Conservation (phyloP, 1,140 invertebrate genomes). For the Aphis craccivora region DNA sequence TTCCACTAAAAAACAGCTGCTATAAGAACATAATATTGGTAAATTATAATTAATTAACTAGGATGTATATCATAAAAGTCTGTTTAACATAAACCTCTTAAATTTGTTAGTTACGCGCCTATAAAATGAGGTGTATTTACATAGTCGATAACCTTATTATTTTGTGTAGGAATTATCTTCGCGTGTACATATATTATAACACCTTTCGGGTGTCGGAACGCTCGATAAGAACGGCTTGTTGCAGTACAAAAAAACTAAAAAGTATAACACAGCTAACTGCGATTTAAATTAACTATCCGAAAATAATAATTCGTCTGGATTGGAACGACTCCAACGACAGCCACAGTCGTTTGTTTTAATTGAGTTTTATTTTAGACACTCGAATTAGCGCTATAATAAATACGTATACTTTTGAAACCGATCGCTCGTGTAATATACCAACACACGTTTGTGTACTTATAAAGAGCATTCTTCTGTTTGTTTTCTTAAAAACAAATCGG, state of each 20-base stretch:
- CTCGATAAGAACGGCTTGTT: neutral
- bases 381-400: slow-evolving; percentile 15
- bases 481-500: slow-evolving; percentile 41
- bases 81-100: neutral
- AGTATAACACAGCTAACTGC: neutral
- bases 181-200: neutral
- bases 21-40: neutral
- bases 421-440: neutral
- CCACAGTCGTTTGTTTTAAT: slow-evolving; percentile 20
- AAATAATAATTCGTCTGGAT: neutral
- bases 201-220: neutral
- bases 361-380: slow-evolving; percentile 47
- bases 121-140: neutral
- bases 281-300: neutral
- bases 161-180: neutral
- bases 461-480: slow-evolving; percentile 29
- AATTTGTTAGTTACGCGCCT: neutral
- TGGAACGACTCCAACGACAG: slow-evolving; percentile 25
- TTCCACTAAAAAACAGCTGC: neutral
- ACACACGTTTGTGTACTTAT: neutral
- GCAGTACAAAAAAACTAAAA: neutral
- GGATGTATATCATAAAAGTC: neutral
- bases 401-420: slow-evolving; percentile 20
- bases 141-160: neutral
- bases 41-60: neutral